phyloP scores from a whole-genome alignment of 2,113 vertebrate species.

The Numida meleagris region DNA sequence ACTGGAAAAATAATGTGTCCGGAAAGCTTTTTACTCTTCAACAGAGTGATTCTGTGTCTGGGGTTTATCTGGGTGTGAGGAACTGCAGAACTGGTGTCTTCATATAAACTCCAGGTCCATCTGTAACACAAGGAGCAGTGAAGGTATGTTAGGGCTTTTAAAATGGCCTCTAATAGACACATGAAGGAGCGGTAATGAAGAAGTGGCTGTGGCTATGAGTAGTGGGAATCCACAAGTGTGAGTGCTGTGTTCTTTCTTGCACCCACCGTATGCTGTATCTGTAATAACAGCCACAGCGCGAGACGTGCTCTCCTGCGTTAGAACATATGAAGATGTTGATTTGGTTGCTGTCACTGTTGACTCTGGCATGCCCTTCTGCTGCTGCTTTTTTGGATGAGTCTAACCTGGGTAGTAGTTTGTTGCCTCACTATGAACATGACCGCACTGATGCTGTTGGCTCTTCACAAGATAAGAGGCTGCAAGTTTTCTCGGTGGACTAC shows the following conservation, averaged over 20 bases:
- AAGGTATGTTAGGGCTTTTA: neutral
- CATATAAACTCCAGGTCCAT: neutral
- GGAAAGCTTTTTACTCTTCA: neutral
- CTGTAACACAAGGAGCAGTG: neutral
- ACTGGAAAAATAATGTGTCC: neutral
- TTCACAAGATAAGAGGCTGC: constrained; percentile 68
- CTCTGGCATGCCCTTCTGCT: neutral
- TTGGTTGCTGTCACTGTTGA: neutral
- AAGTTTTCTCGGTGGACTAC: constrained; percentile 89
- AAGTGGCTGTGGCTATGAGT: neutral
- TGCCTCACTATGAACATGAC: neutral
- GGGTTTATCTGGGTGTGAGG: neutral
- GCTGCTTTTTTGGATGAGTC: neutral
- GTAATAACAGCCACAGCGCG: neutral
- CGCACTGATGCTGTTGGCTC: neutral
- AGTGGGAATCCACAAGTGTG: neutral
- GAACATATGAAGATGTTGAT: neutral
- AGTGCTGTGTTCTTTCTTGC: neutral
- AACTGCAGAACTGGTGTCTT: constrained; percentile 12
- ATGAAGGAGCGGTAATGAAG: neutral
- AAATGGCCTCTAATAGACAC: neutral
- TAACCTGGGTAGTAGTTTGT: neutral
- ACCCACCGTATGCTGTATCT: fast-evolving
- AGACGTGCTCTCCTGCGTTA: neutral
- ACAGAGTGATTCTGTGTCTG: neutral